phyloP scores from a whole-genome alignment of 1,140 invertebrate species.

The Aleiodes sp. region DNA sequence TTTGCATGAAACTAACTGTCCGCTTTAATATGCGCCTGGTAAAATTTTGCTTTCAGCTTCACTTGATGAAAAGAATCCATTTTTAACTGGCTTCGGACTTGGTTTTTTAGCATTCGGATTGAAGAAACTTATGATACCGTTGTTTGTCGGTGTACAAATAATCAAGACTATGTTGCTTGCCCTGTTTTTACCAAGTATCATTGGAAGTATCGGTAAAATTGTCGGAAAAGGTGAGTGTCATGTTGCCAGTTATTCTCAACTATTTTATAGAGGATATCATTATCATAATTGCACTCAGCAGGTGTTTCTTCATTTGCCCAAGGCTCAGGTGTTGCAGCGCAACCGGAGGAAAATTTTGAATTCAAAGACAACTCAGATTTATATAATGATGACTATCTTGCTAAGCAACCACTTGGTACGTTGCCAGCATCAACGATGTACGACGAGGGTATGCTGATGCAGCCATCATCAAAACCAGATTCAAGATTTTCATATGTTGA shows the following conservation, averaged over 20 bases:
- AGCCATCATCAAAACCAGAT: conserved; percentile 56
- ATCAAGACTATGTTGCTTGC: conserved; percentile 82
- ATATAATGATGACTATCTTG: conserved; percentile 60
- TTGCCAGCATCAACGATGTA: conserved; percentile 63
- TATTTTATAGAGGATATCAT: background rate
- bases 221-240: conserved; percentile 76
- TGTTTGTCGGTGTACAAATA: conserved; percentile 80
- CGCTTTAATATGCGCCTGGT: conserved; percentile 60
- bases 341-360: conserved; percentile 72
- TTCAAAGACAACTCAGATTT: conserved; percentile 69
- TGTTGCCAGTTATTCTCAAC: background rate
- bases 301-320: conserved; percentile 66
- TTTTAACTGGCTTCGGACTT: conserved; percentile 75
- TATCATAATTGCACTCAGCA: conserved; percentile 37
- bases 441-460: conserved; percentile 57
- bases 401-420: conserved; percentile 58
- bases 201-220: conserved; percentile 82
- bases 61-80: conserved; percentile 70
- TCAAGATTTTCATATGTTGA: conserved; percentile 56
- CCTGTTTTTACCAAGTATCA: conserved; percentile 82
- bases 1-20: conserved; percentile 61
- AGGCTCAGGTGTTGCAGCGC: conserved; percentile 55
- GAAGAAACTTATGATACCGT: conserved; percentile 81
- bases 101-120: conserved; percentile 80
- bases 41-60: conserved; percentile 64